Conservation (phyloP, 2,888 invertebrate species). For the Polydrusus cervinus region DNA sequence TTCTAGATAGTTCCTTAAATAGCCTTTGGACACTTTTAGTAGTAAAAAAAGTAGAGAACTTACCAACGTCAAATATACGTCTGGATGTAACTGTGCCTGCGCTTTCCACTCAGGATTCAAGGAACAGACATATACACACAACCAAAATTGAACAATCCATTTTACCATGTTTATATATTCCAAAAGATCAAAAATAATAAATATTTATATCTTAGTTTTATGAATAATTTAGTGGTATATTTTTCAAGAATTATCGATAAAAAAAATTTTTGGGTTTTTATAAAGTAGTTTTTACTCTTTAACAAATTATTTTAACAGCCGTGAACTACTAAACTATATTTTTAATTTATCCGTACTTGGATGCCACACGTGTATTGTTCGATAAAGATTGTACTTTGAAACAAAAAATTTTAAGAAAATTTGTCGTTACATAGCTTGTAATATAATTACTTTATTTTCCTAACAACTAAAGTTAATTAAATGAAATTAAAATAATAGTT, state of each 20-base stretch:
- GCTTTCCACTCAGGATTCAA: background rate
- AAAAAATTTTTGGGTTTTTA: too few relatives aligned
- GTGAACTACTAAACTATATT: background rate
- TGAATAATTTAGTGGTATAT: too few relatives aligned
- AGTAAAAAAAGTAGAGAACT: background rate
- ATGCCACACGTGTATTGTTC: too few relatives aligned
- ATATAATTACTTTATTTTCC: background rate
- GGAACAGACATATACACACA: background rate
- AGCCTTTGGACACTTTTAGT: background rate
- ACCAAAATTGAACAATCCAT: background rate
- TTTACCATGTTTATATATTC: background rate
- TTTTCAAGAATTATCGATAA: too few relatives aligned
- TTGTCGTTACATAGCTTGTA: background rate
- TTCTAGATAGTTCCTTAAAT: background rate
- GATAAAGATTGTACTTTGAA: background rate
- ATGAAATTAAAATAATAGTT: background rate
- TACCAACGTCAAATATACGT: background rate
- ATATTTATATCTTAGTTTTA: too few relatives aligned
- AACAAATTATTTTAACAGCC: background rate
- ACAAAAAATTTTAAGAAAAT: background rate
- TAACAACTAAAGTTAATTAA: background rate
- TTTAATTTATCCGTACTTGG: too few relatives aligned
- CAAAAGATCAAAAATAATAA: background rate
- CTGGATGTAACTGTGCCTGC: background rate
- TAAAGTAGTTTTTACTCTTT: too few relatives aligned